Evolutionary conservation across 2,113 vertebrate species (phyloP).

Genomic region (Petaurus breviceps): DNA sequence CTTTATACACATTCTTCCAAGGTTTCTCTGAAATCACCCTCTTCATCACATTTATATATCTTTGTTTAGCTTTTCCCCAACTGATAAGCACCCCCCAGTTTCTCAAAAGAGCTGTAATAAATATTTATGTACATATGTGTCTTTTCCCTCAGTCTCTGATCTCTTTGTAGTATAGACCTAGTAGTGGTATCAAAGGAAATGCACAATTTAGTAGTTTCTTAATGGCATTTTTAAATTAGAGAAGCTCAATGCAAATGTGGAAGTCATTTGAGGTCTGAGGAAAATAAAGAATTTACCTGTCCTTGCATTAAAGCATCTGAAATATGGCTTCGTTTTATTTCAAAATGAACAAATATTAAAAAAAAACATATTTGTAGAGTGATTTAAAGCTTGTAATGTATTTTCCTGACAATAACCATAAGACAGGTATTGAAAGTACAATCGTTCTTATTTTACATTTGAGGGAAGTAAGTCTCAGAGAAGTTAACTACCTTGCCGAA

Average conservation of each 20-base stretch:
- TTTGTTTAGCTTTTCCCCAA: background rate
- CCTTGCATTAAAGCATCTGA: background rate
- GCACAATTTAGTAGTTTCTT: background rate
- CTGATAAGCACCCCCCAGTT: background rate
- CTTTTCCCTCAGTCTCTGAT: background rate
- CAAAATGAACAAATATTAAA: background rate
- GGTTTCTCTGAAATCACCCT: background rate
- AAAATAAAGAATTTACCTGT: slow-evolving; percentile 1
- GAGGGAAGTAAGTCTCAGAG: background rate
- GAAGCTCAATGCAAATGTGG: background rate
- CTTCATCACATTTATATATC: background rate
- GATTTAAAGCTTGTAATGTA: background rate
- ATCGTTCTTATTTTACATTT: background rate
- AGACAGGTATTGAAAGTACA: background rate
- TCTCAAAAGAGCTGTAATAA: background rate
- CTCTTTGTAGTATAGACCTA: background rate
- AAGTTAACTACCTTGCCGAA: background rate
- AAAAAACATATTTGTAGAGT: background rate
- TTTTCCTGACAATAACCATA: background rate
- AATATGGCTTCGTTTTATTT: background rate
- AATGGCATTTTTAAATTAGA: slow-evolving; percentile 2
- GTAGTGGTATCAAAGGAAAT: background rate
- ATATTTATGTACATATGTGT: background rate
- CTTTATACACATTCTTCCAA: background rate
- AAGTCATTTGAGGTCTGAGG: background rate